phyloP scores from a whole-genome alignment of 1,140 invertebrate genomes.

The Proctacanthus coquilletti region DNA sequence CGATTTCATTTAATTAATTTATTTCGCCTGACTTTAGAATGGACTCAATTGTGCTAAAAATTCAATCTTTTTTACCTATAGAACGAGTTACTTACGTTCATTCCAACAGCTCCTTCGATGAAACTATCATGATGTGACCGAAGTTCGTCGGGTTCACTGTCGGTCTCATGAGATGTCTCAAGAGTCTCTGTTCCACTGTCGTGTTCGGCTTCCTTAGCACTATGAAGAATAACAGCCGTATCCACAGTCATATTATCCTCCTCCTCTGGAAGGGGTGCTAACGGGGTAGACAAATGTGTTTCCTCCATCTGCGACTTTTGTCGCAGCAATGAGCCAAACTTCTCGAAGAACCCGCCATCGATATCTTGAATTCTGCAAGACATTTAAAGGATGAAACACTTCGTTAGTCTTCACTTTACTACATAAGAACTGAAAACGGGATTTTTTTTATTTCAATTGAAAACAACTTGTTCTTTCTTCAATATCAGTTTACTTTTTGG shows the following conservation, averaged over 20 bases:
- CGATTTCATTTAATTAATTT: too few relatives aligned
- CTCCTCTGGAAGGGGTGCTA: slow-evolving; percentile 33
- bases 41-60: neutral
- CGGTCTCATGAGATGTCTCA: slow-evolving; percentile 32
- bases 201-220: slow-evolving; percentile 31
- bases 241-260: neutral
- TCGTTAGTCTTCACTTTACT: too few relatives aligned
- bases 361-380: slow-evolving; percentile 53
- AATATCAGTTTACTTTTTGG: too few relatives aligned
- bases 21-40: too few relatives aligned
- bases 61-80: neutral
- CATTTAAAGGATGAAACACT: too few relatives aligned
- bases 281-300: slow-evolving; percentile 32
- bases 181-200: slow-evolving; percentile 36
- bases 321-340: slow-evolving; percentile 54
- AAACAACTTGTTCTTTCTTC: too few relatives aligned
- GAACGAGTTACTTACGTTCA: slow-evolving; percentile 69
- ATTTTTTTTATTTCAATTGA: too few relatives aligned
- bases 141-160: slow-evolving; percentile 37
- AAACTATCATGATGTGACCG: slow-evolving; percentile 36
- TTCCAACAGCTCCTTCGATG: slow-evolving; percentile 42
- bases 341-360: slow-evolving; percentile 66
- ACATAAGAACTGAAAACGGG: too few relatives aligned
- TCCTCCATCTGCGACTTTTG: slow-evolving; percentile 41
- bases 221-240: slow-evolving; percentile 2